phyloP scores from a whole-genome alignment of 2,113 vertebrate genomes.

The Cettia cetti region DNA sequence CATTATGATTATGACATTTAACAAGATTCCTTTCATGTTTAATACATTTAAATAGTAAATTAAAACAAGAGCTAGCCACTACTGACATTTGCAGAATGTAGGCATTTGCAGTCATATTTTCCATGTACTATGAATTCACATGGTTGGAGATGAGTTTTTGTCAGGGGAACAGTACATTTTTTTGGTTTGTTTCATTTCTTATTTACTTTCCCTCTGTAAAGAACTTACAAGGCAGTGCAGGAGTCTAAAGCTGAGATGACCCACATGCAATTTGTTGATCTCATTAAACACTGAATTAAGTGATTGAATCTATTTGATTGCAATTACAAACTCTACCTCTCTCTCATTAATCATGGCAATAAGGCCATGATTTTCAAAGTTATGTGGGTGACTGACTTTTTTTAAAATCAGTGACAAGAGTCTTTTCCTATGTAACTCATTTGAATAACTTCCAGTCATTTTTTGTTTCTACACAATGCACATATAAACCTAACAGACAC shows the following conservation, averaged over 20 bases:
- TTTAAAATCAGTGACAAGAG: neutral
- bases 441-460: neutral
- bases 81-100: neutral
- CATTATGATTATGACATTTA: conserved; percentile 64
- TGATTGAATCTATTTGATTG: conserved; percentile 57
- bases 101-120: neutral
- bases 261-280: conserved; percentile 20
- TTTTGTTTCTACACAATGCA: neutral
- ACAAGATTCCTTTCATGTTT: conserved; percentile 42
- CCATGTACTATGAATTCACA: neutral
- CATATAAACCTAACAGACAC: neutral
- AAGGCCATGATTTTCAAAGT: conserved; percentile 27
- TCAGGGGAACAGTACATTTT: neutral
- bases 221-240: neutral
- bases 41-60: conserved; percentile 47
- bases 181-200: neutral
- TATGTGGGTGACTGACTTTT: neutral
- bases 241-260: conserved; percentile 17
- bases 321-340: conserved; percentile 35
- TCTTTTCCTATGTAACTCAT: neutral
- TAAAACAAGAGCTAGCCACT: conserved; percentile 21
- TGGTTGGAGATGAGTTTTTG: neutral
- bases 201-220: neutral
- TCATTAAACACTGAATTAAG: conserved; percentile 48
- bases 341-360: conserved; percentile 39